Conservation (phyloP, 2,888 invertebrate species). For the Julus scanicus region DNA sequence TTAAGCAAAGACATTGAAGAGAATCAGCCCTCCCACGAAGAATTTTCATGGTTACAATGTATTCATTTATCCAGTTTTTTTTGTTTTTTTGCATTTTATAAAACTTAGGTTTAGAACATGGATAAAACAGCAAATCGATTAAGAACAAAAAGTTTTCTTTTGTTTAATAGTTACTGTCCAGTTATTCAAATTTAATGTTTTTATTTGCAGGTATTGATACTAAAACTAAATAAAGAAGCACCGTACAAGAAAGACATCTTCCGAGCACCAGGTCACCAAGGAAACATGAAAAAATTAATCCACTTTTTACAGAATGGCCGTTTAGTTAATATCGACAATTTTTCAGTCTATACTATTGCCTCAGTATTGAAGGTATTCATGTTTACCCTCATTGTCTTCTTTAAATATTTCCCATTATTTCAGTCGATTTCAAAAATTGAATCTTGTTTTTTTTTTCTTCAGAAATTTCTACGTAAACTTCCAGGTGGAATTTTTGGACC, state of each 20-base stretch:
- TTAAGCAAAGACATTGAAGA: neutral
- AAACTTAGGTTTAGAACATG: too few relatives aligned
- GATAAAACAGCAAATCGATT: too few relatives aligned
- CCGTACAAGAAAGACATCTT: constrained; percentile 93
- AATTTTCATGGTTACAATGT: too few relatives aligned
- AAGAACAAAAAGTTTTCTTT: too few relatives aligned
- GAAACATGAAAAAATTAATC: constrained; percentile 91
- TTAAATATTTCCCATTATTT: neutral
- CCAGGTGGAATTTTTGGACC: constrained; percentile 96
- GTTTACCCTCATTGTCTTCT: neutral
- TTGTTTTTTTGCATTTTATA: neutral
- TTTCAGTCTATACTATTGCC: constrained; percentile 97
- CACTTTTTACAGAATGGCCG: constrained; percentile 90
- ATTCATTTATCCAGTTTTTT: too few relatives aligned
- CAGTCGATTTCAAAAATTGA: constrained; percentile 1
- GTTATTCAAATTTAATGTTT: too few relatives aligned
- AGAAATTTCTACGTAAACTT: constrained; percentile 94
- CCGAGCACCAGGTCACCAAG: constrained; percentile 94
- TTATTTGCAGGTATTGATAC: constrained; percentile 78
- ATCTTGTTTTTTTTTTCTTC: constrained; percentile 58
- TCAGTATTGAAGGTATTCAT: constrained; percentile 84
- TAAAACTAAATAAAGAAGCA: constrained; percentile 94
- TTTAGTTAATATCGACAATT: constrained; percentile 91
- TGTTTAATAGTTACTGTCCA: too few relatives aligned
- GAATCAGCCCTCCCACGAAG: neutral